Conservation (phyloP, 2,797 vertebrate genomes). For the Acropternis orthonyx region DNA sequence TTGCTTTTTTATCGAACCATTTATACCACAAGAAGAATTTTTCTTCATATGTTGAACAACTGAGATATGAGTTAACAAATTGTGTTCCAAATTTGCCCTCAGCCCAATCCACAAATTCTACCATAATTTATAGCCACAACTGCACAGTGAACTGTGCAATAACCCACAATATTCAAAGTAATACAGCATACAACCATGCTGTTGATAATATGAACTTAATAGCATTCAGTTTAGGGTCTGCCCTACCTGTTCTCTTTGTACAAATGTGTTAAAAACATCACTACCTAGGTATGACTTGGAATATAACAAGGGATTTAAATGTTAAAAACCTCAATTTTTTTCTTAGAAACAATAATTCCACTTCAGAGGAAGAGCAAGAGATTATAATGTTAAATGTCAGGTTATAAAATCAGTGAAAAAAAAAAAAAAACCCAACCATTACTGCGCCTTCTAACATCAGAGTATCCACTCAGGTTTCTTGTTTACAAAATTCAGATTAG, state of each 20-base stretch:
- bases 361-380: background rate
- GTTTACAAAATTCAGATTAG: background rate
- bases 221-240: background rate
- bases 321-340: background rate
- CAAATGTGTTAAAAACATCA: background rate
- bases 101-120: background rate
- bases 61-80: constrained; percentile 35
- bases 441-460: background rate
- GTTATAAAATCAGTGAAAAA: background rate
- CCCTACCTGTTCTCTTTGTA: background rate
- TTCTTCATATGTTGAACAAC: background rate
- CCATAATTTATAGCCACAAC: background rate
- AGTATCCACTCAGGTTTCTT: background rate
- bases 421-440: background rate
- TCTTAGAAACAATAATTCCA: background rate
- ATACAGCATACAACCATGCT: background rate
- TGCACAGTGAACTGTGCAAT: background rate
- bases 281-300: background rate
- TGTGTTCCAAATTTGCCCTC: background rate
- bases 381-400: background rate
- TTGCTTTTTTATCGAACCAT: constrained; percentile 22
- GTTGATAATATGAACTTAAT: background rate
- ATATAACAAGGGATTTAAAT: background rate
- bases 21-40: constrained; percentile 20
- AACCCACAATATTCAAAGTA: background rate